A percentile compares a stretch with the other conserved stretches of the same genome.
phyloP scores from a whole-genome alignment of 2,888 invertebrate genomes.

The Sphecodes monilicornis region DNA sequence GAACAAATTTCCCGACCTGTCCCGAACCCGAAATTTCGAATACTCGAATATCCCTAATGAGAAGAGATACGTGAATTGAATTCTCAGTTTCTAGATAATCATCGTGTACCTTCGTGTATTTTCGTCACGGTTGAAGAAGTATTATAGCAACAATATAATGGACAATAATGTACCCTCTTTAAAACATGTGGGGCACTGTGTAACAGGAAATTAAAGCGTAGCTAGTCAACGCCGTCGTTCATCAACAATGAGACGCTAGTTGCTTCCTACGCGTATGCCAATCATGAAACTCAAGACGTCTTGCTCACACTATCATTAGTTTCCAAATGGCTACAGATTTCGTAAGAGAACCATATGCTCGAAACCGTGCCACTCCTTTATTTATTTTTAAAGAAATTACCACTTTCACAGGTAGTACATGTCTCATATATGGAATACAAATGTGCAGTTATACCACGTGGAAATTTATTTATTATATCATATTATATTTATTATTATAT shows the following conservation, averaged over 20 bases:
- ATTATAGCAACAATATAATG: not conserved
- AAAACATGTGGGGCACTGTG: conserved; percentile 2
- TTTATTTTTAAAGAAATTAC: too few species aligned
- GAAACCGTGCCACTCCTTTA: too few species aligned
- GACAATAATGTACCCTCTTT: not conserved
- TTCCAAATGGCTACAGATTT: not conserved
- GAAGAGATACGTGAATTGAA: not conserved
- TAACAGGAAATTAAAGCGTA: conserved; percentile 10
- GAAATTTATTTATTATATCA: too few species aligned
- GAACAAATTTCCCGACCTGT: too few species aligned
- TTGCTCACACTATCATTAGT: not conserved
- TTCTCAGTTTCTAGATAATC: not conserved
- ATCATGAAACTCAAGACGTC: not conserved
- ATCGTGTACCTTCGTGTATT: not conserved
- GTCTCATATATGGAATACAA: not conserved
- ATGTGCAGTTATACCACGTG: not conserved
- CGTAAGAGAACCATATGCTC: not conserved
- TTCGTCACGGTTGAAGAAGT: not conserved
- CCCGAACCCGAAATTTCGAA: too few species aligned
- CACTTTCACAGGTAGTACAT: not conserved
- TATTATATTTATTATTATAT: too few species aligned
- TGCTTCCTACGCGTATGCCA: conserved; percentile 2
- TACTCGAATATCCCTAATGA: too few species aligned
- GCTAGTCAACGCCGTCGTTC: not conserved
- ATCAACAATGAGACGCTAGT: not conserved